Base-by-base conservation (phyloP, 37 sponge, comb jelly and placozoan genomes). In the Geodia barretti region DNA sequence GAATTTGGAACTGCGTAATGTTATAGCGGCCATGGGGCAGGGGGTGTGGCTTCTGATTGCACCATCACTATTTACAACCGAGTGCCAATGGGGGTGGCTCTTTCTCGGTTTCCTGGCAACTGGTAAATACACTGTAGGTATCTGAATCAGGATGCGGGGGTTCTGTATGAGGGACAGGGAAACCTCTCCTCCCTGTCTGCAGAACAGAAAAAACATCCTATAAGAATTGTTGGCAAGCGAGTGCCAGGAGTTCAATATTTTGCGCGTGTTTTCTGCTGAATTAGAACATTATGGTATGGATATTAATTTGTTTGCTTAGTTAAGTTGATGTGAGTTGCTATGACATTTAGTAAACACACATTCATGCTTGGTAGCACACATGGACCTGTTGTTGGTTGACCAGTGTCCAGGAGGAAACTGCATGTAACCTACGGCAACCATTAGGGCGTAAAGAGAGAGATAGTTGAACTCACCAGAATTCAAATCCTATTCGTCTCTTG, bases 31-130 rank as follows among this genome's bases (percentile, higher is more conserved):
- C 30, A 64, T 28, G 30, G 68, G n/a, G n/a, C 1, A 3, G 20
- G 30, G 31, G 9, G 20, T 20, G 14, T n/a, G n/a, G n/a, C n/a
- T n/a, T n/a, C n/a, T n/a, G n/a, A n/a, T n/a, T n/a, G n/a, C n/a
- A n/a, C n/a, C n/a, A n/a, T n/a, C n/a, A n/a, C n/a, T 29, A 33
- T 30, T 20, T 3, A 21, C 33, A 32, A 20, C 25, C 4, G 30
- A 33, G 34, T 68, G 33, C 34, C 4, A 1, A 5, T 32, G 9
- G 25, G 34, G 68, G 34, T 29, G 25, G 65, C 8, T 23, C 37
- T 30, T 30, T 30, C 20, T 23, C 29, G 88, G 92, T 86, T 98
- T 98, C 81, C 80, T 90, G 38, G 95, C 98, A 66, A 98, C 98
- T 26, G 54, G 72, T 95, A 91, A 17, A 88, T 92, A 84, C 94